Evolutionary conservation across 2,888 invertebrate species (phyloP), one percentile per base, ranked within the genome.

Genomic region (Nysson spinosus): DNA sequence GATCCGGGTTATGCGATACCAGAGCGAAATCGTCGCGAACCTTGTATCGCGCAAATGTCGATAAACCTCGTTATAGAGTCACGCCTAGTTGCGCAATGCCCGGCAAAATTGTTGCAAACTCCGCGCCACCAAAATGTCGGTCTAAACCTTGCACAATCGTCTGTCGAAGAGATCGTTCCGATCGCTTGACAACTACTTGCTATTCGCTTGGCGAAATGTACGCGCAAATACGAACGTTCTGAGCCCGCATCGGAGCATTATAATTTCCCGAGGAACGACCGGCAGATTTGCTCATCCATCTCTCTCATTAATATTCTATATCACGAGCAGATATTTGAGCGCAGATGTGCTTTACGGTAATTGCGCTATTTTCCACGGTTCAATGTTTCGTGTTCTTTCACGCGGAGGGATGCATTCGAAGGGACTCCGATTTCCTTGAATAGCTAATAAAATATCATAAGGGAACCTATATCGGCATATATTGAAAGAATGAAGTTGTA

Each of bases 181-280:
- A 49, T 9, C 37, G 32, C 19, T 35, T 14, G 46, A 22, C 32
- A 51, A 42, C 64, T 55, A 55, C 61, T 72, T 72, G 71, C 55
- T 71, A 72, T 72, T 72, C 72, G 57, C 40, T 32, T n/a, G 47
- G 54, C 57, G 61, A 43, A 64, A 51, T 64, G 56, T 50, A 51
- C 46, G 26, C 56, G 56, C 50, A 55, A 34, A 40, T 49, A 54
- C 55, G 50, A 51, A 26, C 51, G 51, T 42, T 44, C 43, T 50
- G 26, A 22, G 55, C 67, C 67, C 70, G 70, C 70, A 71, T 70
- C 55, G 55, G 28, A 61, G 64, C 61, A 65, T 64, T 51, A 65
- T 67, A 58, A 67, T 67, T 67, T 39, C 60, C 67, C 39, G 47
- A 57, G 52, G 64, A 40, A 51, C 51, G 46, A 17, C 44, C 64